Evolutionary conservation across 2,888 invertebrate species (phyloP), one percentile per base, ranked within the genome.

Genomic region (Drosophila aldrichi): DNA sequence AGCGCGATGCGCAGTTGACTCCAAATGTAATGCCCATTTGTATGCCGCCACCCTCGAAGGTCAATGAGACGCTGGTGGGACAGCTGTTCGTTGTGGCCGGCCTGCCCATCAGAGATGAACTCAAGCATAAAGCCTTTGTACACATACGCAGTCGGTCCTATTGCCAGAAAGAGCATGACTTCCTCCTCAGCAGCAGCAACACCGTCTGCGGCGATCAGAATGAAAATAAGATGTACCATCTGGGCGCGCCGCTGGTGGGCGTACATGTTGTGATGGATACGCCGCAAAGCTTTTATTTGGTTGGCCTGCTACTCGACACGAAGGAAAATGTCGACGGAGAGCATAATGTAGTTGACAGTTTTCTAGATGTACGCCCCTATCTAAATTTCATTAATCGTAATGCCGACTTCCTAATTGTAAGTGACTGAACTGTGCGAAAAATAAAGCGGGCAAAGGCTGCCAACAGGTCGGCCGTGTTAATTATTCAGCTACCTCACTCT

Each of bases 1-100:
- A 72, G 46, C 55, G 60, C 9, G 71, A 74, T 29, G 86, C 69
- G 29, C 57, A 77, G 29, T 18, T 80, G 12, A 73, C 82, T 7
- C 54, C 82, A 0, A 83, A 64, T 29, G 83, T 84, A 5, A 66
- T 80, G 80, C 84, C 86, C 14, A 60, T 81, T 6, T 85, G 84
- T 9, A 82, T 85, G 84, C 84, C 84, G 7, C 84, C 84, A 0
- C 41, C 56, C 0, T 41, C 57, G 14, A n/a, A 73, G 32, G 16
- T 25, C 16, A 71, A 74, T 36, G 66, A 74, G 29, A 73, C 83
- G 3, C 22, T 80, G 40, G 76, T 84, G 38, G 78, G 64, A 0
- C 61, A 79, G 56, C 22, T 74, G 3, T 82, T 73, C 14, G 4
- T 84, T 3, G 46, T 79, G 14, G 68, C 70, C 9, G 84, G 84